Percentiles rank a stretch among this genome's conserved stretches.
These are phyloP conservation scores for Prionailurus viverrinus DNA, from an alignment of 2,113 vertebrate species.

Conservation along the genomic window DNA sequence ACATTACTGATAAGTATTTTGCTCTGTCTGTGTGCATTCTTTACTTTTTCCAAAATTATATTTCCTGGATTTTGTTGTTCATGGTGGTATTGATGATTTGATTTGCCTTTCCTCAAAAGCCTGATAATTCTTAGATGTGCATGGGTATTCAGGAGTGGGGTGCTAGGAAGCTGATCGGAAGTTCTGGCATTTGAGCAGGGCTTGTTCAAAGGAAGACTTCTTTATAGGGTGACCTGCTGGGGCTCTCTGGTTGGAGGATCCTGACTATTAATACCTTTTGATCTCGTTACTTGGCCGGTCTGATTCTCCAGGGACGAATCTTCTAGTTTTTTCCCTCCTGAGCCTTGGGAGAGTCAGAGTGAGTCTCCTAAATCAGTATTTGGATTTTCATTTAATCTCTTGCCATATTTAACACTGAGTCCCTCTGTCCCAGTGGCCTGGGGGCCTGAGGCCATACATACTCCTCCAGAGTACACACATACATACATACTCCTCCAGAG, in stretches of 20 bases:
- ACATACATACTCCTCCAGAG: background rate
- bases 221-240: background rate
- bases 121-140: background rate
- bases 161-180: background rate
- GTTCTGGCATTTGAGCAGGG: background rate
- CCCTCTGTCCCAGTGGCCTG: background rate
- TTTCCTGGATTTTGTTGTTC: background rate
- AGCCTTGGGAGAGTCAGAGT: background rate
- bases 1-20: background rate
- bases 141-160: background rate
- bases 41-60: background rate
- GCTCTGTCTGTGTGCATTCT: background rate
- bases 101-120: background rate
- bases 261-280: background rate
- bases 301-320: background rate
- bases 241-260: background rate
- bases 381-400: background rate
- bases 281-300: background rate
- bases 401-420: background rate
- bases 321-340: conserved; percentile 1
- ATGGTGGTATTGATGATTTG: background rate
- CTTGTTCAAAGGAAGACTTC: background rate
- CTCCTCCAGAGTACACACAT: background rate
- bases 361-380: background rate
- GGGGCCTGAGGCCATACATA: background rate